These are phyloP conservation scores for Natrix natrix DNA, from an alignment of 2,797 vertebrate genomes.

Conservation along the genomic window DNA sequence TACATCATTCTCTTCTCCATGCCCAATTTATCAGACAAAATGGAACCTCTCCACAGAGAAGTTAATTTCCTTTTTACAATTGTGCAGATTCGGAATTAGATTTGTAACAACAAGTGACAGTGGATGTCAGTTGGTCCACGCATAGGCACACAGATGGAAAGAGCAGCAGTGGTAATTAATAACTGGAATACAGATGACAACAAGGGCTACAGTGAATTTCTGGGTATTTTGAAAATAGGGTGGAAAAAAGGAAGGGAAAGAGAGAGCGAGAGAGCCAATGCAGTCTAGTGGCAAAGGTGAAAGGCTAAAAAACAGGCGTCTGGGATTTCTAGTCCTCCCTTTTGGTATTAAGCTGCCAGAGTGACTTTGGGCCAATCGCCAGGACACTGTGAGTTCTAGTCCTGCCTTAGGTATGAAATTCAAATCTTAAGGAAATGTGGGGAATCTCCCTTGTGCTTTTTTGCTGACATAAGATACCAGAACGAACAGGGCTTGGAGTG, in stretches of 20 bases:
- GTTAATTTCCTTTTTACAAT: background rate
- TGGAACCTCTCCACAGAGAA: constrained; percentile 8
- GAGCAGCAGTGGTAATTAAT: constrained; percentile 15
- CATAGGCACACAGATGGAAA: constrained; percentile 41
- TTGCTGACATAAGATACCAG: background rate
- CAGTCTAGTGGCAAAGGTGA: background rate
- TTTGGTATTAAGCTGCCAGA: background rate
- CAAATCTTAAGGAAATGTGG: fast-evolving
- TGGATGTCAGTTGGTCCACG: constrained; percentile 5
- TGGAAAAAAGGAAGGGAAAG: background rate
- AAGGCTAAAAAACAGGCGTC: background rate
- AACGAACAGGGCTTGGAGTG: background rate
- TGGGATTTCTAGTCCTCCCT: background rate
- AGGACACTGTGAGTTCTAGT: background rate
- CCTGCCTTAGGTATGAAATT: fast-evolving
- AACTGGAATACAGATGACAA: background rate
- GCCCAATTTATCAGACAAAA: constrained; percentile 10
- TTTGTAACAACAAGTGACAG: constrained; percentile 29
- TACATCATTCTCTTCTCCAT: background rate
- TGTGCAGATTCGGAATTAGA: background rate
- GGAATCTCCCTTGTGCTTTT: fast-evolving
- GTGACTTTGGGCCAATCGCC: background rate
- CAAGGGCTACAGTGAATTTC: background rate
- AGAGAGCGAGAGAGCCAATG: background rate
- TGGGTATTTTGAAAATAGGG: background rate